Percentiles rank a stretch among this genome's conserved stretches.
phyloP scores from a whole-genome alignment of 2,888 invertebrate genomes.

The Agonopterix subpropinquella region DNA sequence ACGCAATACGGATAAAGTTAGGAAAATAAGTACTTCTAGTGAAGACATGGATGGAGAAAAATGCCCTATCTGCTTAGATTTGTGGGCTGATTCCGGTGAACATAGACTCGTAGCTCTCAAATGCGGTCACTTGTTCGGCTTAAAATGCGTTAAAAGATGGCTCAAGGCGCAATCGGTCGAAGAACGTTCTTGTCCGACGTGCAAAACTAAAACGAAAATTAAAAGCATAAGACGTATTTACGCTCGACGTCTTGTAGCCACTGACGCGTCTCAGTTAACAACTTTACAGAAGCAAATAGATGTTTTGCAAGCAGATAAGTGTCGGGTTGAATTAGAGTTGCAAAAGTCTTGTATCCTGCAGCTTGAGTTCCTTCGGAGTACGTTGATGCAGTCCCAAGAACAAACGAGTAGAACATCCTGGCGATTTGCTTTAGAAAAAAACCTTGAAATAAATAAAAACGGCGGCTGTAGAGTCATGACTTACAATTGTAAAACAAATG shows the following conservation, averaged over 20 bases:
- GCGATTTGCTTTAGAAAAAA: slow-evolving; percentile 77
- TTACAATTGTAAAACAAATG: slow-evolving; percentile 77
- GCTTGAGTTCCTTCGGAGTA: slow-evolving; percentile 40
- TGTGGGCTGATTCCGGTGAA: slow-evolving; percentile 89
- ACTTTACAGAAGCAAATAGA: slow-evolving; percentile 78
- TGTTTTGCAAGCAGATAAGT: slow-evolving; percentile 72
- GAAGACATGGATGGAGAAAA: slow-evolving; percentile 70
- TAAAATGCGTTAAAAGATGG: slow-evolving; percentile 87
- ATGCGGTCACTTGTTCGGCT: slow-evolving; percentile 96
- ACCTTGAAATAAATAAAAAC: slow-evolving; percentile 79
- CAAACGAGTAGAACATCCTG: slow-evolving; percentile 33
- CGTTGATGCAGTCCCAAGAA: slow-evolving; percentile 50
- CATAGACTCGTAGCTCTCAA: slow-evolving; percentile 90
- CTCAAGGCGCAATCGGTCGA: slow-evolving; percentile 70
- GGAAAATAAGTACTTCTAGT: slow-evolving; percentile 34
- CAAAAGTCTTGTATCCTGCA: slow-evolving; percentile 45
- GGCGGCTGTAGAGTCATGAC: slow-evolving; percentile 88
- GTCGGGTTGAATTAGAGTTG: slow-evolving; percentile 78
- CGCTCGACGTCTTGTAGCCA: slow-evolving; percentile 82
- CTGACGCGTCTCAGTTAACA: slow-evolving; percentile 87
- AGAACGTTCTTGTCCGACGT: slow-evolving; percentile 89
- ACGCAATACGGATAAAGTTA: slow-evolving; percentile 24
- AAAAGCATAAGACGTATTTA: slow-evolving; percentile 87
- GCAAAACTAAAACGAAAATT: slow-evolving; percentile 82
- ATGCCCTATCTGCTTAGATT: slow-evolving; percentile 93